Conservation (phyloP, 2,113 vertebrate species). For the Leucopsar rothschildi region DNA sequence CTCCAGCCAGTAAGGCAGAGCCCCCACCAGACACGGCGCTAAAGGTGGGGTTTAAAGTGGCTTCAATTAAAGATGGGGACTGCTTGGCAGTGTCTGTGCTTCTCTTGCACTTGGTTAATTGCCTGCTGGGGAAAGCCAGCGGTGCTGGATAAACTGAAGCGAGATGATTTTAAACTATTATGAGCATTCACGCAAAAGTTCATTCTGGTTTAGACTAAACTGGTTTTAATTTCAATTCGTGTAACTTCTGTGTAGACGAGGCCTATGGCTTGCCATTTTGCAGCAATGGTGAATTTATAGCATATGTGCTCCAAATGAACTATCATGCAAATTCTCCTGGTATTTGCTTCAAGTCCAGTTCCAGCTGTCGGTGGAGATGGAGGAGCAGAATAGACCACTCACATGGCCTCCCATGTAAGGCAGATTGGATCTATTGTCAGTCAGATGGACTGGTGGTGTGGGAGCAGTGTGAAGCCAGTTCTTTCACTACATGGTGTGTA, state of each 20-base stretch:
- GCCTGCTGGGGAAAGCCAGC: background rate
- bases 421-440: constrained; percentile 60
- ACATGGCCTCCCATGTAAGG: constrained; percentile 37
- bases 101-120: background rate
- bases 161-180: background rate
- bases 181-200: background rate
- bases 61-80: background rate
- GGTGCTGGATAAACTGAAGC: background rate
- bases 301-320: constrained; percentile 33
- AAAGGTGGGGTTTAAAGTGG: background rate
- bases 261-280: constrained; percentile 15
- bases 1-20: background rate
- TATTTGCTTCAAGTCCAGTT: constrained; percentile 37
- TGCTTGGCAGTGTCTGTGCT: background rate
- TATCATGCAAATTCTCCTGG: constrained; percentile 50
- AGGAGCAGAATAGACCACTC: constrained; percentile 20
- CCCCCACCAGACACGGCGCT: background rate
- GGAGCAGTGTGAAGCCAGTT: constrained; percentile 63
- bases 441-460: constrained; percentile 61
- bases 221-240: constrained; percentile 41
- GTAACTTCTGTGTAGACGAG: background rate
- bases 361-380: constrained; percentile 42
- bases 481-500: constrained; percentile 52
- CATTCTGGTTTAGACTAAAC: constrained; percentile 26
- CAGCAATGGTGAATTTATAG: constrained; percentile 6